Base-by-base conservation (phyloP, 2,797 vertebrate genomes). In the Nothura maculosa region DNA sequence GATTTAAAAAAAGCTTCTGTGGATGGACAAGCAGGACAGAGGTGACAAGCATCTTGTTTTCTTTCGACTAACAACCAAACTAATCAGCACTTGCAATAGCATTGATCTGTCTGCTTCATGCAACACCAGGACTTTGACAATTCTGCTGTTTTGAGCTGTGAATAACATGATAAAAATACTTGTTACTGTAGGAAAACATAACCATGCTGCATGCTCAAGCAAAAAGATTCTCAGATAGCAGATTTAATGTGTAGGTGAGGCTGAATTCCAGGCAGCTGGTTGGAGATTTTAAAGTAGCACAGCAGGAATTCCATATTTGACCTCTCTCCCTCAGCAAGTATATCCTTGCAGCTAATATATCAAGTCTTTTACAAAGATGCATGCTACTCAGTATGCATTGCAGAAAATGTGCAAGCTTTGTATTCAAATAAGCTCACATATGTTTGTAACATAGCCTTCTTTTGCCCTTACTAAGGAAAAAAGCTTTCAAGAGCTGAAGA, bases 81-180 rank as follows among this genome's bases (percentile, higher is more conserved):
- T 79, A 68, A 87, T 15, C 24, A 52, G 22, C 47, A 19, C 21
- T 11, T 75, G 38, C 27, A 80, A n/a, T 17, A 89, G 38, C 19
- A 40, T 40, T 40, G 40, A 13, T 40, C 14, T 40, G 40, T 13
- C 40, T 40, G 40, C 40, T 40, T 40, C 40, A 40, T 40, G 40
- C 40, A 85, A 85, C 70, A 78, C 62, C 6, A 60, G 36, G 48
- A 69, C 45, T 36, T 74, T 85, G 50, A 93, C 6, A 3, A 78
- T 68, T 84, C 19, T 32, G 4, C 36, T 82, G 43, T 40, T 87
- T 58, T 75, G 81, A 84, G 50, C 13, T 73, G 78, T 20, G 11
- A 90, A 82, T 28, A 50, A 30, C 52, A 92, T n/a, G 76, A 89
- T 27, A 89, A 47, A 60, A 48, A n/a, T 77, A 90, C 82, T 81